Base-by-base conservation (phyloP, 2,113 vertebrate species). In the Leptobrachium leishanense region DNA sequence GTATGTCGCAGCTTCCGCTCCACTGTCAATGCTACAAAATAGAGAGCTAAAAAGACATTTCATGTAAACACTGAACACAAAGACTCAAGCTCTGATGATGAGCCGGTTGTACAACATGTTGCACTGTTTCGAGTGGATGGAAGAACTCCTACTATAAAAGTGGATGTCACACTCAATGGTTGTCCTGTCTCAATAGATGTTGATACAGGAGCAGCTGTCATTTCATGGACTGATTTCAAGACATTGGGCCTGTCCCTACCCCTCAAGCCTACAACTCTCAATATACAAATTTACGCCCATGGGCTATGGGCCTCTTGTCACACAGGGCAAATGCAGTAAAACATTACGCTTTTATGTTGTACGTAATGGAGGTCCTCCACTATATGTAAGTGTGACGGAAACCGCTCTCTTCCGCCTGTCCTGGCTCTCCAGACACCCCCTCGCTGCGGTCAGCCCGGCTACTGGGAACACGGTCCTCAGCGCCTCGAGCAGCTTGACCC, bases 221-320 rank as follows among this genome's bases (percentile, higher is more conserved):
- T 65, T 39, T 65, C 63, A 39, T 39, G n/a, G n/a, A 65, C n/a
- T 65, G n/a, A 65, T 65, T 65, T 10, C 5, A 65, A 65, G 63
- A 10, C n/a, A 3, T 65, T 40, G 7, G 20, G 6, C 39, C n/a
- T 65, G n/a, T 65, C 63, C 3, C n/a, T 31, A 65, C 3, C n/a
- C 4, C 63, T 65, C 2, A 31, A 31, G 39, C 63, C 63, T 31
- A 39, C 63, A 65, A 65, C 4, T 65, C 7, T 65, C n/a, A 65
- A 15, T 3, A 7, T 57, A 57, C 55, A 57, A 57, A 57, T 12
- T 62, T 15, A 12, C 11, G 11, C 57, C 57, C 12, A 15, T 62
- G 57, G 57, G 57, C 13, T 62, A 62, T 12, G 3, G 13, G 8
- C 46, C 20, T 9, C 20, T 65, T 39, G 63, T 65, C 13, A 65